Percentiles rank a stretch among this genome's conserved stretches.
Evolutionary conservation across 2,888 invertebrate species (phyloP).

Genomic region (Catocala fraxini): DNA sequence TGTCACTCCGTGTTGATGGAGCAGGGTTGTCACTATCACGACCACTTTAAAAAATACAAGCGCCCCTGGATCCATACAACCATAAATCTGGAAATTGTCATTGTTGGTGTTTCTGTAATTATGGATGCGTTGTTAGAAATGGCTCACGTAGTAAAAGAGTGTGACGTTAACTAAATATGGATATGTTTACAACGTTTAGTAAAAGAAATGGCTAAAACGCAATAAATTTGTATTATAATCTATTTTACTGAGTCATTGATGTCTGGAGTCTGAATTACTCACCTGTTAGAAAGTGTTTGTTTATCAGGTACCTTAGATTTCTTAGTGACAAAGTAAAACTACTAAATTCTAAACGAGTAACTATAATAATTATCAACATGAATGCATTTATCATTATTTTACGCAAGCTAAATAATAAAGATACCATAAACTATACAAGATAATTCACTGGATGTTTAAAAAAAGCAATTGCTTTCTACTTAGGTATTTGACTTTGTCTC

Average conservation of each 20-base stretch:
- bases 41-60: conserved; percentile 56
- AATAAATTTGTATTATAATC: background rate
- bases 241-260: background rate
- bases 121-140: conserved; percentile 45
- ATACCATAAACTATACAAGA: too few relatives aligned
- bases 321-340: conserved; percentile 1
- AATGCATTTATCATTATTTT: too few relatives aligned
- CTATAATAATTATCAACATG: background rate
- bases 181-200: conserved; percentile 6
- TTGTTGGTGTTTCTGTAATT: conserved; percentile 46
- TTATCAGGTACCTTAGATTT: conserved; percentile 11
- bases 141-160: conserved; percentile 33
- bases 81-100: conserved; percentile 42
- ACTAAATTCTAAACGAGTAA: background rate
- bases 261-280: conserved; percentile 1
- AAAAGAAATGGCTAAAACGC: background rate
- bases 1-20: conserved; percentile 60
- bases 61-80: conserved; percentile 55
- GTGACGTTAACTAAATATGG: conserved; percentile 32
- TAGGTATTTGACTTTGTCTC: background rate
- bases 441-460: background rate
- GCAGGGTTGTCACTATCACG: conserved; percentile 60
- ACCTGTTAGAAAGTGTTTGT: conserved; percentile 1
- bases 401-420: too few relatives aligned
- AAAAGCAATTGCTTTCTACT: conserved; percentile 3